Percentiles rank a stretch among this genome's conserved stretches.
Evolutionary conservation across 1,140 invertebrate genomes (phyloP).

Genomic region (Varroa destructor): DNA sequence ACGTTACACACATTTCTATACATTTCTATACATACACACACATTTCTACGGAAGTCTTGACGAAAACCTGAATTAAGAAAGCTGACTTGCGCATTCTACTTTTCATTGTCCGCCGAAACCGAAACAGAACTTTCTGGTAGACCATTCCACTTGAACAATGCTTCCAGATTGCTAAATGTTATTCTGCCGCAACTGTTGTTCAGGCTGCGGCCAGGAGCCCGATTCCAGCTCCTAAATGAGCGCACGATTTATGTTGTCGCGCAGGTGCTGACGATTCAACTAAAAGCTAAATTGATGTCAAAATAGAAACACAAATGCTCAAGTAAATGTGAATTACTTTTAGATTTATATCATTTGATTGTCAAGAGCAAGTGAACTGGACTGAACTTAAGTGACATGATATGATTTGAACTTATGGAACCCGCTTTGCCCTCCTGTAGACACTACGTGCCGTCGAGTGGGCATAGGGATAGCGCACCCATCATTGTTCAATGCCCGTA

Average conservation of each 20-base stretch:
- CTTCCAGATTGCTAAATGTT: neutral
- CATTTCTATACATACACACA: too few species aligned
- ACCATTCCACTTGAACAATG: neutral
- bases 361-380: too few species aligned
- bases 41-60: too few species aligned
- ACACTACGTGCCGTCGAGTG: neutral
- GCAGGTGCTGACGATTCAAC: neutral
- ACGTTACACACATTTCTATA: too few species aligned
- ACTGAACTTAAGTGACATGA: neutral
- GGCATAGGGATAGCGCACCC: constrained; percentile 1
- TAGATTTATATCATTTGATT: too few species aligned
- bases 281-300: neutral
- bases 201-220: neutral
- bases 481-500: neutral
- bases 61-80: too few species aligned
- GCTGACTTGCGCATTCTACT: neutral
- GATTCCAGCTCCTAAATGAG: neutral
- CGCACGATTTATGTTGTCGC: neutral
- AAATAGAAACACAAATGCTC: too few species aligned
- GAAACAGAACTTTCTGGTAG: neutral
- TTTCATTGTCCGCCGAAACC: neutral
- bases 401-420: neutral
- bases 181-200: neutral
- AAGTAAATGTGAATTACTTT: too few species aligned
- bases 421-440: neutral